These are phyloP conservation scores for Forbesichthys papilliferus DNA, from an alignment of 2,113 vertebrate species.

Conservation along the genomic window DNA sequence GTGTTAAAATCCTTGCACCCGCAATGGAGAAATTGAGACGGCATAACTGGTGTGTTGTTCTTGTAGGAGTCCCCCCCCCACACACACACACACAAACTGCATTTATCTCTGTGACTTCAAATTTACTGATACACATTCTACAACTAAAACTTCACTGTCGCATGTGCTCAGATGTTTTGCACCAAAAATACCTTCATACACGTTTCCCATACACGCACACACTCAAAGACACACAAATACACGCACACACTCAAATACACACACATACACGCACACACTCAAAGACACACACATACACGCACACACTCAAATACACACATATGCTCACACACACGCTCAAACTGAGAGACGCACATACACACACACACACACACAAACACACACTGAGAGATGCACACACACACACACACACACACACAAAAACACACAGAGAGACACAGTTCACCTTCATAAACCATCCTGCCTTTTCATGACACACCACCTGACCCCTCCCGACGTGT, in stretches of 20 bases:
- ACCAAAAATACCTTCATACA: not conserved
- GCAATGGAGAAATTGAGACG: too few relatives aligned
- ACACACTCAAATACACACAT: too few relatives aligned
- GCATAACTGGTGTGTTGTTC: too few relatives aligned
- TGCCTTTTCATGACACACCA: not conserved
- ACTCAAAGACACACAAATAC: not conserved
- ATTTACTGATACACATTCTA: too few relatives aligned
- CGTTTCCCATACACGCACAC: not conserved
- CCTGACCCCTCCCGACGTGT: constrained; percentile 52
- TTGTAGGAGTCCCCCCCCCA: too few relatives aligned
- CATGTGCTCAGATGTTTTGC: not conserved
- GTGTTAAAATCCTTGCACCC: too few relatives aligned
- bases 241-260: not conserved
- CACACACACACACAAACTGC: too few relatives aligned
- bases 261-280: constrained; percentile 8
- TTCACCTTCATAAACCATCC: constrained; percentile 54
- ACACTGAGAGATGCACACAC: not conserved
- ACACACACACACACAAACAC: constrained; percentile 7
- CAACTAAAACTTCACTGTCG: not conserved
- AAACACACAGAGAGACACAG: not conserved
- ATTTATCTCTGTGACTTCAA: too few relatives aligned
- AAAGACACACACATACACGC: too few relatives aligned
- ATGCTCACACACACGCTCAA: too few relatives aligned
- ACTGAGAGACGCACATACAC: not conserved
- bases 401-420: too few relatives aligned